phyloP scores from a whole-genome alignment of 2,888 invertebrate species.

The Schizotus pectinicornis region DNA sequence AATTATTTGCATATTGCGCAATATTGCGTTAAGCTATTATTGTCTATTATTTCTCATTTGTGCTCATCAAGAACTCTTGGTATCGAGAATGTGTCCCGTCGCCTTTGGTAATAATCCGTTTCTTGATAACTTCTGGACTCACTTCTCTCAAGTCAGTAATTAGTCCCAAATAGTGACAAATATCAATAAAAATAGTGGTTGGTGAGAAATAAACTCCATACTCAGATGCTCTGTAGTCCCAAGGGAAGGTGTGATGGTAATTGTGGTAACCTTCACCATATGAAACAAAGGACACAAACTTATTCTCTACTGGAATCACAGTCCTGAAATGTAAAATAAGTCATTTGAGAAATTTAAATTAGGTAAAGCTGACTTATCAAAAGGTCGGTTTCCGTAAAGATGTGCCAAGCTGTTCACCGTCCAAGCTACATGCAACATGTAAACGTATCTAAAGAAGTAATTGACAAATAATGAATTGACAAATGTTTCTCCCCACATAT shows the following conservation, averaged over 20 bases:
- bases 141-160: slow-evolving; percentile 69
- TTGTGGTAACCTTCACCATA: slow-evolving; percentile 78
- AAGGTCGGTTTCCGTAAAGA: slow-evolving; percentile 78
- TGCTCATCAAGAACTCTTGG: too few relatives aligned
- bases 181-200: slow-evolving; percentile 69
- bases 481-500: slow-evolving; percentile 72
- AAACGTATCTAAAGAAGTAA: slow-evolving; percentile 68
- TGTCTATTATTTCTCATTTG: too few relatives aligned
- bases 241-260: slow-evolving; percentile 79
- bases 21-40: too few relatives aligned
- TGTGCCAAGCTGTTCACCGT: slow-evolving; percentile 83
- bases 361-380: slow-evolving; percentile 64
- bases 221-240: slow-evolving; percentile 67
- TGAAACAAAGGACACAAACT: slow-evolving; percentile 66
- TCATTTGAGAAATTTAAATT: background rate
- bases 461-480: slow-evolving; percentile 66
- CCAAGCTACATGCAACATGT: slow-evolving; percentile 79
- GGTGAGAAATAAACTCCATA: slow-evolving; percentile 64
- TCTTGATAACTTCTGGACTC: slow-evolving; percentile 59
- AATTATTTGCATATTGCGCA: background rate
- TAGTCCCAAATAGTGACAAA: slow-evolving; percentile 65
- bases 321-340: slow-evolving; percentile 55
- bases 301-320: slow-evolving; percentile 69
- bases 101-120: slow-evolving; percentile 67
- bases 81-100: slow-evolving; percentile 61